Base-by-base conservation (phyloP, 2,888 invertebrate species). In the Rhingia rostrata region DNA sequence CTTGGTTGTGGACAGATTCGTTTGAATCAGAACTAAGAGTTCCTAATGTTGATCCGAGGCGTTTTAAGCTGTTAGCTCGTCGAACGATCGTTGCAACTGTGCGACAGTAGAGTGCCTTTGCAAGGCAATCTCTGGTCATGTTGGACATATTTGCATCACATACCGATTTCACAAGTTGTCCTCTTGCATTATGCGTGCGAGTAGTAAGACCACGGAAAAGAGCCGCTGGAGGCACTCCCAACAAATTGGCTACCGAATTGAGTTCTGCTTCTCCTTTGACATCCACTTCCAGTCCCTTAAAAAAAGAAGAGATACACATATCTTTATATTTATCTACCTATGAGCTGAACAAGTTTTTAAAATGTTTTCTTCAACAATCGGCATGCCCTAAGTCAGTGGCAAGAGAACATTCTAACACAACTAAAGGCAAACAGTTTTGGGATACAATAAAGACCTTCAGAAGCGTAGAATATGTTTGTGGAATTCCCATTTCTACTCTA, bases 21-120 rank as follows among this genome's bases (percentile, higher is more conserved):
- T 97, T 97, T 2, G 97, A 97, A 90, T 97, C 97, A 0, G 97
- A 97, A 87, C 97, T 97, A 4, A 97, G 92, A 22, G 98, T 97
- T 77, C 95, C 95, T 47, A 96, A 92, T 30, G 96, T 96, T 1
- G 96, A 96, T 45, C 97, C 97, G 56, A 97, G 92, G 0, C 91
- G 93, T 92, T 97, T 97, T 41, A 98, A 93, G 88, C 97, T 98
- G 91, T 98, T 98, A 69, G 98, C 97, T 88, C 98, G 93, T 41
- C 98, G 94, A 35, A 98, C 97, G 88, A 98, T 97, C 30, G 98
- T 98, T 14, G 97, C 97, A 14, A 98, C 97, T 7, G 98, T 98
- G 87, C 98, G 95, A 90, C 97, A 97, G 92, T 98, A 98, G 39
- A 98, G 93, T 14, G 98, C 97, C 92, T 97, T 97, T 39, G 97